phyloP scores from a whole-genome alignment of 2,797 vertebrate genomes.

The Lepidocolaptes lacrymiger region DNA sequence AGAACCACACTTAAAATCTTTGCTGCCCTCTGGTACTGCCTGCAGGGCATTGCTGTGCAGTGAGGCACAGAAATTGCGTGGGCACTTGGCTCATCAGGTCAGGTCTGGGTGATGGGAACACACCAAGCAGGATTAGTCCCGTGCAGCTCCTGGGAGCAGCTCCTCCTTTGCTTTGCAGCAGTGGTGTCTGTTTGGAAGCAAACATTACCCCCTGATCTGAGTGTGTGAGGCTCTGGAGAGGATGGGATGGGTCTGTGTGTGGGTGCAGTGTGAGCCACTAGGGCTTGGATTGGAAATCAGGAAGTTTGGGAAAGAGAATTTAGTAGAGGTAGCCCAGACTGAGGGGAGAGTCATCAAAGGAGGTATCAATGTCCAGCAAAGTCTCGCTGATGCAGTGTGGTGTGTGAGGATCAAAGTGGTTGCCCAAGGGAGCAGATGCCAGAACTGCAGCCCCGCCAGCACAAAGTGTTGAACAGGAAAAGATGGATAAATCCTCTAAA shows the following conservation, averaged over 20 bases:
- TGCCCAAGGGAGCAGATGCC: neutral
- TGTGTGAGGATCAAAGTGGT: neutral
- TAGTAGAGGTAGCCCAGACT: neutral
- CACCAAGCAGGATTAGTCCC: neutral
- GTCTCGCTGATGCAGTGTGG: neutral
- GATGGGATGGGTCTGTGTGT: neutral
- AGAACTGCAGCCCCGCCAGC: neutral
- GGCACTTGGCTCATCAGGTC: neutral
- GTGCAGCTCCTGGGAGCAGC: fast-evolving
- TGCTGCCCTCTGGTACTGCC: neutral
- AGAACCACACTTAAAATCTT: neutral
- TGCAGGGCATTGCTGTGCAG: neutral
- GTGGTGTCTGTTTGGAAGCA: neutral
- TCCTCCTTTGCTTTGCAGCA: neutral
- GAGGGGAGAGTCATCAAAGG: neutral
- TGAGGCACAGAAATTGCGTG: fast-evolving
- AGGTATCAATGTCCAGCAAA: neutral
- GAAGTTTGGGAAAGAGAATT: neutral
- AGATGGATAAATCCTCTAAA: neutral
- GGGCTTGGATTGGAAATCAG: neutral
- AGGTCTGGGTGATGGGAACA: neutral
- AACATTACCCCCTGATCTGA: neutral
- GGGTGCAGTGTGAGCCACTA: neutral
- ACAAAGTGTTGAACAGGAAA: neutral
- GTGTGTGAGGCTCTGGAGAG: neutral